phyloP scores from a whole-genome alignment of 35 echinoderm and acorn worm genomes.

The Lytechinus pictus region DNA sequence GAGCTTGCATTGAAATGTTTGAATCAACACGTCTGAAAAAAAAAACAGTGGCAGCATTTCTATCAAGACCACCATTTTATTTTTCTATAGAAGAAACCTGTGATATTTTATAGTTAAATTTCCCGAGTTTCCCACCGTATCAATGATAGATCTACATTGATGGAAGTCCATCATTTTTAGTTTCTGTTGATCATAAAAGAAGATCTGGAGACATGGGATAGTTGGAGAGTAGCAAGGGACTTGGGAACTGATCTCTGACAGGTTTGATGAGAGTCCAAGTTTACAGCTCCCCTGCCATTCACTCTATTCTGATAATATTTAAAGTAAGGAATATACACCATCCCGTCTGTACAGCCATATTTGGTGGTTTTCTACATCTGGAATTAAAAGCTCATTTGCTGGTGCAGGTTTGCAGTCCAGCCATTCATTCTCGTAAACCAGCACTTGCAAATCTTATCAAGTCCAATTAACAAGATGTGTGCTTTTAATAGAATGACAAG shows the following conservation, averaged over 20 bases:
- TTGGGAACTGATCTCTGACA: not conserved
- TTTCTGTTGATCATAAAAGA: not conserved
- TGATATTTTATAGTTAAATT: not conserved
- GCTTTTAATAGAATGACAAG: too few relatives aligned
- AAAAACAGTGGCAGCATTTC: not conserved
- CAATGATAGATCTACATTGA: not conserved
- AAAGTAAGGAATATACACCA: not conserved
- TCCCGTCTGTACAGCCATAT: not conserved
- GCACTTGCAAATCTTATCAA: not conserved
- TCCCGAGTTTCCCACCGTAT: not conserved
- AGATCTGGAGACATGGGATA: not conserved
- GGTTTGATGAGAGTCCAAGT: not conserved
- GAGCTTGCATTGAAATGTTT: not conserved
- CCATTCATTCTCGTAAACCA: too few relatives aligned
- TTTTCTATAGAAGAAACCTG: not conserved
- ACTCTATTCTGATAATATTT: not conserved
- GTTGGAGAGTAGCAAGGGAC: not conserved
- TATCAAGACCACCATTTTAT: not conserved
- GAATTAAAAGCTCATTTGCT: not conserved
- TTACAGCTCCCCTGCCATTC: not conserved
- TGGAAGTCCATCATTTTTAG: not conserved
- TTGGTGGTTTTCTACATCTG: not conserved
- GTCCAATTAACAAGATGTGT: not conserved
- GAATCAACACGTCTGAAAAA: slow-evolving; percentile 2
- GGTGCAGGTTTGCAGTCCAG: too few relatives aligned